Base-by-base conservation (phyloP, 2,797 vertebrate genomes). In the Clarias fuscus region DNA sequence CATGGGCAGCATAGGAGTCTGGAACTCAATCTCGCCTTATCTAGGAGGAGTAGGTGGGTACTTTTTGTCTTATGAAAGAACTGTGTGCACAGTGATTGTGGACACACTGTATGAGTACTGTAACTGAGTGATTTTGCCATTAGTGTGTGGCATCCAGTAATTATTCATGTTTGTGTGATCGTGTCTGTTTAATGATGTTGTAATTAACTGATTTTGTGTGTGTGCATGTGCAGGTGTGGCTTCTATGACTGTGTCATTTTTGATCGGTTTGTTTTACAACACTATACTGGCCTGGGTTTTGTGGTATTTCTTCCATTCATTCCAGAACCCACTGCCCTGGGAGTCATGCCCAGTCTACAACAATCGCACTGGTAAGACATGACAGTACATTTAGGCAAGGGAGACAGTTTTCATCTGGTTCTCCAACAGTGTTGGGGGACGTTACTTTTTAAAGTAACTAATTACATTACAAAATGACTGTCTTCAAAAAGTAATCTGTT, bases 301-400 rank as follows among this genome's bases (percentile, higher is more conserved):
- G 82, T 97, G 97, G 96, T 97, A 96, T 91, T 93, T 97, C 75
- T 93, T 96, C 87, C 94, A 97, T 88, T 97, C 96, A 72, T 97
- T 97, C 92, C 96, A 96, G 92, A 87, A 93, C 43, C 96, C 96
- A 0, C 94, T 97, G 87, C 96, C 97, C 73, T 97, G 96, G 96
- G 93, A 93, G 37, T 10, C 88, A 64, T 97, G 97, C 76, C 96
- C 96, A 0, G 64, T 93, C 24, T 93, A 95, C 22, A 7, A 70
- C 86, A 97, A 96, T 89, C 92, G 27, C 85, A 96, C 96, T 86
- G 95, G 97, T 96, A 92, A 85, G 68, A 43, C 27, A 73, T n/a
- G 59, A 86, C 71, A 75, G 17, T 17, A 24, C 10, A 56, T 33
- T 82, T 33, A 33, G 8, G 5, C 40, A 82, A 67, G 3, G 7